Base-by-base conservation (phyloP, 30 jellyfish, hydroid and myxozoan genomes). In the Rhopilema esculentum region DNA sequence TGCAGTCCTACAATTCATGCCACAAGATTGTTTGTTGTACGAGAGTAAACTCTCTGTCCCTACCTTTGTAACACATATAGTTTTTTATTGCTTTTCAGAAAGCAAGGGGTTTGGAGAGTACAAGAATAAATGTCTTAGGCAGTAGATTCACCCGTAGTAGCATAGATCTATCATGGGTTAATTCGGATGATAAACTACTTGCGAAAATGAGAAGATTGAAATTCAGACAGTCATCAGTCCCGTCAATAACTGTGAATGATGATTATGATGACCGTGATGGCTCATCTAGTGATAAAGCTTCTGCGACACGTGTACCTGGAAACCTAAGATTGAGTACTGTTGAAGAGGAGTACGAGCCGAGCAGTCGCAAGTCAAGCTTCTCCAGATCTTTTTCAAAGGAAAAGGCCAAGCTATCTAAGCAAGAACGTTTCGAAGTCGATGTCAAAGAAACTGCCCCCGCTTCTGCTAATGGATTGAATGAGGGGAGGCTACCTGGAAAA, bases 131-230 rank as follows among this genome's bases (percentile, higher is more conserved):
- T 78, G 0, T 48, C 49, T 87, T 84, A 28, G 73, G 62, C 1
- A 28, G 79, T 2, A 72, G 96, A 50, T 88, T 88, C 86, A 88
- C 88, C 31, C 91, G 81, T 51, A 88, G 96, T 70, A 88, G 96
- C 79, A 88, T 88, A 57, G 96, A 88, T 72, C 66, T 88, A 32
- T 51, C 92, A 0, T 20, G 25, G 75, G 96, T 88, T 9, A 90
- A 77, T 12, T 51, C 28, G 33, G 89, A 80, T 72, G 90, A 51
- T 50, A 25, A 68, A 24, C 19, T 63, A 16, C 52, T 68, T 1
- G 90, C 91, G 0, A 69, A 70, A 48, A 33, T 57, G 23, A 91
- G 92, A 21, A 75, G 91, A 51, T 21, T 75, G 49, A 80, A 80
- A 66, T 80, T 26, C 73, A 63, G 73, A 20, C 70, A 79, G 31